Evolutionary conservation across 2,888 invertebrate species (phyloP).

Genomic region (Limnephilus marmoratus): DNA sequence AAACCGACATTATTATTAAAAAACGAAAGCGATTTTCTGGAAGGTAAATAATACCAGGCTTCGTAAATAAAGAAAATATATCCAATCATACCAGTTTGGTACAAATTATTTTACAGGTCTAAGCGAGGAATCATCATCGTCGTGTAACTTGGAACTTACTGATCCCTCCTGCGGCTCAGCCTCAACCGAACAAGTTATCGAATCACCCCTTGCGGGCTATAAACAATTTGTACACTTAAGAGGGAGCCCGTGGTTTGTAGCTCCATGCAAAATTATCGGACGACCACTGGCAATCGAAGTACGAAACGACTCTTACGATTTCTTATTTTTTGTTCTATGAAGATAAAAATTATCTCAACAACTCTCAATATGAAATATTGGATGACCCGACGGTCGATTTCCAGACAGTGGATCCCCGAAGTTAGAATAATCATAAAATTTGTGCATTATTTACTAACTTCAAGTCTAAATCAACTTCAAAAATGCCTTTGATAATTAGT

Average conservation of each 20-base stretch:
- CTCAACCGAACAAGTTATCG: neutral
- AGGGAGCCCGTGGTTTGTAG: neutral
- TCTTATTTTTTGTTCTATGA: neutral
- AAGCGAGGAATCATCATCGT: neutral
- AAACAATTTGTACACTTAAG: neutral
- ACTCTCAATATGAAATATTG: too few relatives aligned
- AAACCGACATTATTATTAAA: too few relatives aligned
- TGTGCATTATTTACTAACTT: too few relatives aligned
- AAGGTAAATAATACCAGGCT: too few relatives aligned
- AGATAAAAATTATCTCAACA: too few relatives aligned
- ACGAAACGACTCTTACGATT: neutral
- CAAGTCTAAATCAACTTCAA: too few relatives aligned
- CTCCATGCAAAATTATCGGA: neutral
- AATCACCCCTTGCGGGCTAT: neutral
- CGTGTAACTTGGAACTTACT: neutral
- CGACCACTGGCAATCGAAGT: neutral
- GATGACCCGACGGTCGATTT: too few relatives aligned
- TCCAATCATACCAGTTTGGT: neutral
- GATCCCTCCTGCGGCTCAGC: neutral
- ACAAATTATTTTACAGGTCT: neutral
- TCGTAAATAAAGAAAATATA: too few relatives aligned
- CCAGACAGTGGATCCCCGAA: too few relatives aligned
- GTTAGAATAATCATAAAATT: too few relatives aligned
- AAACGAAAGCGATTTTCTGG: too few relatives aligned
- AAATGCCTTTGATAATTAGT: too few relatives aligned